These are phyloP conservation scores for Malurus splendens DNA, from an alignment of 2,797 vertebrate genomes.

Conservation along the genomic window DNA sequence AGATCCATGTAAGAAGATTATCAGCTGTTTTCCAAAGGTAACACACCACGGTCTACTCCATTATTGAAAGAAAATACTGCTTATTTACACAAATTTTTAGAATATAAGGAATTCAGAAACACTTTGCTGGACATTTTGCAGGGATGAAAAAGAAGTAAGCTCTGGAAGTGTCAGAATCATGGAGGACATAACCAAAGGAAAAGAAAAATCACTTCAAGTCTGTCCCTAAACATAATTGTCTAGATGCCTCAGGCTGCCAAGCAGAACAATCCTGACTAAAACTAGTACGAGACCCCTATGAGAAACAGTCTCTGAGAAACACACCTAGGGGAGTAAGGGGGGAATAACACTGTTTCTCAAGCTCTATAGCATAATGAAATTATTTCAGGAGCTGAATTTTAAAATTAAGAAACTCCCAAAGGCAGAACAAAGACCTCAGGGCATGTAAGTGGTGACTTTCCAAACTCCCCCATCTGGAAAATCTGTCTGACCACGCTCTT, in stretches of 20 bases:
- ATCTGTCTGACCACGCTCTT: background rate
- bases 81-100: background rate
- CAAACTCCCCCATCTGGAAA: background rate
- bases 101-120: background rate
- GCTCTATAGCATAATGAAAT: background rate
- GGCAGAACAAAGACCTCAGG: background rate
- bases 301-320: background rate
- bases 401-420: background rate
- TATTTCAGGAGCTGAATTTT: background rate
- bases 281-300: rapidly evolving
- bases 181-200: background rate
- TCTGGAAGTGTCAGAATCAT: background rate
- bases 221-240: background rate
- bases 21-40: background rate
- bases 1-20: background rate
- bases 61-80: background rate
- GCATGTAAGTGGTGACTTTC: background rate
- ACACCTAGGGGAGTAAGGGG: background rate
- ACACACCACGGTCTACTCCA: background rate
- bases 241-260: background rate
- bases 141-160: background rate
- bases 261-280: background rate
- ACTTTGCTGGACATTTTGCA: background rate
- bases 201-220: background rate
- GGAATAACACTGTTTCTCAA: background rate